Percentiles rank a stretch among this genome's conserved stretches.
phyloP scores from a whole-genome alignment of 2,888 invertebrate genomes.

The Stratiomys singularior region DNA sequence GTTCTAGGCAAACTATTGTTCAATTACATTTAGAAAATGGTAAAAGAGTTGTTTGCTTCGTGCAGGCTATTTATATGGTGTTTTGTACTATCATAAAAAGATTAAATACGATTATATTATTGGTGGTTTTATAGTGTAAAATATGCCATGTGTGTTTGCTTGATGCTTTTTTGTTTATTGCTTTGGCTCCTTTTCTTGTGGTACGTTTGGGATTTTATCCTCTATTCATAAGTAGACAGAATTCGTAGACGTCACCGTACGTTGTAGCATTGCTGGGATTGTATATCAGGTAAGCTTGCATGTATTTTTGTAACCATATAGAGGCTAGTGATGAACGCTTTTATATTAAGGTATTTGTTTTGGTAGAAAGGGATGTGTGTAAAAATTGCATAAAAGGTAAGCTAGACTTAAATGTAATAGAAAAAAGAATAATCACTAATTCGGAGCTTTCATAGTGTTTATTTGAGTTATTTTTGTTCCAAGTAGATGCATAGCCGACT shows the following conservation, averaged over 20 bases:
- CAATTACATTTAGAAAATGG: not conserved
- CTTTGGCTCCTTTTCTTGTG: not conserved
- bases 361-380: not conserved
- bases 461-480: not conserved
- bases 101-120: not conserved
- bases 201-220: not conserved
- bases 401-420: constrained; percentile 1
- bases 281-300: constrained; percentile 49
- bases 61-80: constrained; percentile 50
- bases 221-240: not conserved
- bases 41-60: not conserved
- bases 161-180: constrained; percentile 26
- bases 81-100: constrained; percentile 44
- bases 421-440: not conserved
- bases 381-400: constrained; percentile 22
- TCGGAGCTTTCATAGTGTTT: constrained; percentile 38
- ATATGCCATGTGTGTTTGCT: constrained; percentile 15
- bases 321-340: too few relatives aligned
- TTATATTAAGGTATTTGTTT: too few relatives aligned
- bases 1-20: not conserved
- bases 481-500: not conserved
- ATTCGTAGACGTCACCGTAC: not conserved
- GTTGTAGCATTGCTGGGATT: not conserved
- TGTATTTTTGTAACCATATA: too few relatives aligned
- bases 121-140: constrained; percentile 23